Percentiles rank a stretch among this genome's conserved stretches.
Conservation (phyloP, 2,797 vertebrate genomes). For the Coregonus sp. region DNA sequence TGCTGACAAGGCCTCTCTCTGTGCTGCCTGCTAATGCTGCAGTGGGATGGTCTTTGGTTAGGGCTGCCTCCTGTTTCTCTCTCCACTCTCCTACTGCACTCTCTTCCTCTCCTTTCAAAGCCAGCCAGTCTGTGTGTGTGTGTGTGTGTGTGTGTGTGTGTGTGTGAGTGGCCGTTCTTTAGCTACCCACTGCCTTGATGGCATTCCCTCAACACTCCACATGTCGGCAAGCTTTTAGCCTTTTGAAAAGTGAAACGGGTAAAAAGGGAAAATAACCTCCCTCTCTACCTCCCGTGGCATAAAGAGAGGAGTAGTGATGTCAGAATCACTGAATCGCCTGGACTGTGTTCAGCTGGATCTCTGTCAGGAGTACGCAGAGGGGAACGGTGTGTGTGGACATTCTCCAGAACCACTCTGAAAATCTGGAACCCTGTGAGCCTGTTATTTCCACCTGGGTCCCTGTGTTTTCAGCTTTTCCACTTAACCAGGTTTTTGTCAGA, state of each 20-base stretch:
- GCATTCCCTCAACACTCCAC: conserved; percentile 52
- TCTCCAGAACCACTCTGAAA: conserved; percentile 63
- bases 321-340: conserved; percentile 65
- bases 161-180: conserved; percentile 44
- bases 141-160: not conserved
- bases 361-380: conserved; percentile 37
- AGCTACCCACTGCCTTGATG: conserved; percentile 30
- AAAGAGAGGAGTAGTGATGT: conserved; percentile 62
- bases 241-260: conserved; percentile 9
- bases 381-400: conserved; percentile 46
- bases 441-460: conserved; percentile 32
- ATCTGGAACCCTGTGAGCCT: conserved; percentile 31
- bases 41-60: conserved; percentile 19
- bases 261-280: not conserved
- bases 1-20: conserved; percentile 45
- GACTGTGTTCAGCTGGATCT: conserved; percentile 60
- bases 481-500: too few species aligned
- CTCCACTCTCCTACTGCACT: too few species aligned
- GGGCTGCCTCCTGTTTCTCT: conserved; percentile 39
- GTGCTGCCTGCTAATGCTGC: not conserved
- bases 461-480: conserved; percentile 30
- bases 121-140: conserved; percentile 25
- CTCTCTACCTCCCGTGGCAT: conserved; percentile 30
- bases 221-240: conserved; percentile 47
- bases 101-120: conserved; percentile 26